A percentile compares a stretch with the other conserved stretches of the same genome.
These are phyloP conservation scores for Tyrophagus putrescentiae DNA, from an alignment of 1,140 invertebrate genomes.

Conservation along the genomic window DNA sequence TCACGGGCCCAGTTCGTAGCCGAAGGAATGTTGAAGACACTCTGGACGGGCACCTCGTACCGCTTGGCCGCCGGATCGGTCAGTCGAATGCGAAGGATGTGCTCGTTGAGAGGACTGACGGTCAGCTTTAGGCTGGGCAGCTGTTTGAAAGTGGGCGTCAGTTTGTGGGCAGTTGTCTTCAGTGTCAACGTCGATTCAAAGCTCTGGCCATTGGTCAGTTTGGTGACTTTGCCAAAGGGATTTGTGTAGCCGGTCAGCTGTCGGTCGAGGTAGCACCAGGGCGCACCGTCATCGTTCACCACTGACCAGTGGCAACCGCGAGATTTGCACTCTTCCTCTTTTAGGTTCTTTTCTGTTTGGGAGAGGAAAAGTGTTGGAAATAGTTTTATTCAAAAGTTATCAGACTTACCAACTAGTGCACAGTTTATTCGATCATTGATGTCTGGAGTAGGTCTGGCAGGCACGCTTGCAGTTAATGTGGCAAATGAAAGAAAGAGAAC, in stretches of 20 bases:
- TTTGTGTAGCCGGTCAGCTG: background rate
- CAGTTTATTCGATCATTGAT: too few relatives aligned
- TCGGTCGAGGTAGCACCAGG: background rate
- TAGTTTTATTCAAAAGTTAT: too few relatives aligned
- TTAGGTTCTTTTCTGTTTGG: background rate
- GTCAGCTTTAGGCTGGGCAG: background rate
- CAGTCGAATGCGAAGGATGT: constrained; percentile 20
- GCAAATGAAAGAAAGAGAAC: too few relatives aligned
- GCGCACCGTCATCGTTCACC: background rate
- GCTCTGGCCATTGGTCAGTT: background rate
- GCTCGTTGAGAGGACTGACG: constrained; percentile 6
- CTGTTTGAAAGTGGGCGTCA: background rate
- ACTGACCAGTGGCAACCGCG: background rate
- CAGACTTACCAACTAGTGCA: too few relatives aligned
- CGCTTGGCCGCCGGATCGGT: background rate
- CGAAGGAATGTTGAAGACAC: background rate
- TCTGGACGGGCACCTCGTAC: background rate
- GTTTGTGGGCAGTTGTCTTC: background rate
- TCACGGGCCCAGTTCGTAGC: background rate
- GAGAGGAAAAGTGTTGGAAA: too few relatives aligned
- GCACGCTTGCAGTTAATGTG: too few relatives aligned
- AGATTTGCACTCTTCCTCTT: background rate
- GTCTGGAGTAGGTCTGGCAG: too few relatives aligned
- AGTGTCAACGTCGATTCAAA: background rate
- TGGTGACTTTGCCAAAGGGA: background rate